Conservation (phyloP, 1,140 invertebrate species). For the Zaprionus davidi region DNA sequence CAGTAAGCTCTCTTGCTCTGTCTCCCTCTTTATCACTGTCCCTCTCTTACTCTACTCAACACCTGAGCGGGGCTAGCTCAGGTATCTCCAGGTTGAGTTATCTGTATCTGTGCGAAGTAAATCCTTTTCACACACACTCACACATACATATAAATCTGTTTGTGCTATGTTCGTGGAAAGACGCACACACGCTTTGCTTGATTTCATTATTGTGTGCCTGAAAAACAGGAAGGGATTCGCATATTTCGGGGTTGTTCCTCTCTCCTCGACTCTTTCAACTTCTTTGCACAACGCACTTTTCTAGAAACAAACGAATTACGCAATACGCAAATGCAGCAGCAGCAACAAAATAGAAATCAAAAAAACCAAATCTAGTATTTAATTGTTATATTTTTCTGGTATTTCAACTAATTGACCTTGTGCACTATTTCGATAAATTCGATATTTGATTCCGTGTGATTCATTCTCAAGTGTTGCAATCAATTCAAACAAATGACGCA, state of each 20-base stretch:
- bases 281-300: slow-evolving; percentile 43
- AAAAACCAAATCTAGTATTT: slow-evolving; percentile 41
- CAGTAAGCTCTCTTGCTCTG: slow-evolving; percentile 10
- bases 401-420: slow-evolving; percentile 80
- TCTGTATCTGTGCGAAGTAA: slow-evolving; percentile 67
- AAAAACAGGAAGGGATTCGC: slow-evolving; percentile 54
- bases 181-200: slow-evolving; percentile 32
- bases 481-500: slow-evolving; percentile 64
- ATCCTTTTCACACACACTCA: slow-evolving; percentile 73
- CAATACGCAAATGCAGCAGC: slow-evolving; percentile 46
- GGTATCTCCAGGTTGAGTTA: slow-evolving; percentile 67
- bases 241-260: slow-evolving; percentile 50
- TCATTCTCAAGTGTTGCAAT: slow-evolving; percentile 64
- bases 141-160: slow-evolving; percentile 3
- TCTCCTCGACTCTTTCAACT: background rate
- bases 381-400: slow-evolving; percentile 66
- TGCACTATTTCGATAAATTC: slow-evolving; percentile 62
- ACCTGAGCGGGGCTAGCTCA: slow-evolving; percentile 52
- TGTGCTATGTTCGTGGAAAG: slow-evolving; percentile 65
- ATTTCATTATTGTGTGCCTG: slow-evolving; percentile 31
- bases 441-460: slow-evolving; percentile 66
- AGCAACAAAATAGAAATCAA: slow-evolving; percentile 13
- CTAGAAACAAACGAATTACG: slow-evolving; percentile 50
- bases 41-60: background rate
- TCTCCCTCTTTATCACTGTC: background rate